phyloP scores from a whole-genome alignment of 1,140 invertebrate species.

The Pseudachorutes palmiensis region DNA sequence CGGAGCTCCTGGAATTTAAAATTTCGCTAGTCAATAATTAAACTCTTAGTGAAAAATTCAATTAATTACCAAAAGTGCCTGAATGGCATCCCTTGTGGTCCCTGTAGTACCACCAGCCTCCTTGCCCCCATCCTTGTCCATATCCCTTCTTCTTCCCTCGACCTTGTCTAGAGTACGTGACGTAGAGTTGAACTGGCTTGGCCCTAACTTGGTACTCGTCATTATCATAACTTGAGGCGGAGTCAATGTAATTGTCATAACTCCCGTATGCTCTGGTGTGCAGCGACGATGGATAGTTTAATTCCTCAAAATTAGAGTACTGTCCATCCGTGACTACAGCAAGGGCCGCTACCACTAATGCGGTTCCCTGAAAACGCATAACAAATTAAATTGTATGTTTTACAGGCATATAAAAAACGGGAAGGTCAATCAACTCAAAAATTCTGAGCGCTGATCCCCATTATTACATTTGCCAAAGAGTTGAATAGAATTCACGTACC shows the following conservation, averaged over 20 bases:
- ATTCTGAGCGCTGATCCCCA: not conserved
- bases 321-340: constrained; percentile 1
- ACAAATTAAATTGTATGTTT: too few relatives aligned
- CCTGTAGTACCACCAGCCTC: constrained; percentile 11
- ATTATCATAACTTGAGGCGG: not conserved
- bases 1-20: not conserved
- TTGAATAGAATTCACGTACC: not conserved
- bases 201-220: not conserved
- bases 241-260: constrained; percentile 4
- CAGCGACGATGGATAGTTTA: not conserved
- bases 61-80: not conserved
- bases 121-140: not conserved
- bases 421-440: not conserved
- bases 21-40: not conserved
- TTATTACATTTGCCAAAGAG: not conserved
- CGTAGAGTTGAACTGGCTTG: constrained; percentile 4
- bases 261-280: not conserved
- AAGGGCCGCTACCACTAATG: not conserved
- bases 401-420: not conserved
- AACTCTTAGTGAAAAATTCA: not conserved
- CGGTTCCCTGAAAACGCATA: not conserved
- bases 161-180: not conserved
- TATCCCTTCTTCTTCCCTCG: constrained; percentile 8
- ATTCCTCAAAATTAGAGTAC: not conserved
- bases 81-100: constrained; percentile 8